Percentiles rank a stretch among this genome's conserved stretches.
Evolutionary conservation across 2,113 vertebrate genomes (phyloP).

Genomic region (Alouatta palliata): DNA sequence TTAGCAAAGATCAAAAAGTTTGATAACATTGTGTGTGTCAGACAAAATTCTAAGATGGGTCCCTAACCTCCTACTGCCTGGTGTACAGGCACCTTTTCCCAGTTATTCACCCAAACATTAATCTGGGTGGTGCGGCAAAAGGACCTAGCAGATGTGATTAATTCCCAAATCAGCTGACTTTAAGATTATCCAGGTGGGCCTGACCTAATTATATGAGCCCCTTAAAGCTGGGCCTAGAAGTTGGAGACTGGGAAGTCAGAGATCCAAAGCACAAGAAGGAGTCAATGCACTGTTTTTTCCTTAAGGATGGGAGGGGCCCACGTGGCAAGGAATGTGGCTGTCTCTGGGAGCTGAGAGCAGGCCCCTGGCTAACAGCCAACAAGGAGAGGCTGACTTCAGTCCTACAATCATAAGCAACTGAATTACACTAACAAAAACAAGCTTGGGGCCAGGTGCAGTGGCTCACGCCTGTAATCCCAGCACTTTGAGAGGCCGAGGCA

Average conservation of each 20-base stretch:
- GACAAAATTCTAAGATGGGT: neutral
- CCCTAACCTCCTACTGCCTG: neutral
- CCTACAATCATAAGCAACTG: slow-evolving; percentile 2
- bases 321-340: neutral
- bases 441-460: neutral
- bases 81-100: neutral
- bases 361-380: neutral
- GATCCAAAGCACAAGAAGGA: neutral
- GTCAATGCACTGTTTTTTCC: neutral
- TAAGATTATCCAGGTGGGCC: neutral
- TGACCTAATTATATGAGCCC: neutral
- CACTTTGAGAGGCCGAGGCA: no score
- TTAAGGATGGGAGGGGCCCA: neutral
- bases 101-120: neutral
- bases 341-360: neutral
- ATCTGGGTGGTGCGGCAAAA: neutral
- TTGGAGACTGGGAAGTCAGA: neutral
- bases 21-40: neutral
- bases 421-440: neutral
- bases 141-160: neutral
- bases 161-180: neutral
- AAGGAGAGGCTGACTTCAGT: neutral
- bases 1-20: slow-evolving; percentile 22
- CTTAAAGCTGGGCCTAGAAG: neutral
- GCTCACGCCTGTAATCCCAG: no score